A percentile compares a stretch with the other conserved stretches of the same genome.
phyloP scores from a whole-genome alignment of 2,797 vertebrate species.

The Crenichthys baileyi region DNA sequence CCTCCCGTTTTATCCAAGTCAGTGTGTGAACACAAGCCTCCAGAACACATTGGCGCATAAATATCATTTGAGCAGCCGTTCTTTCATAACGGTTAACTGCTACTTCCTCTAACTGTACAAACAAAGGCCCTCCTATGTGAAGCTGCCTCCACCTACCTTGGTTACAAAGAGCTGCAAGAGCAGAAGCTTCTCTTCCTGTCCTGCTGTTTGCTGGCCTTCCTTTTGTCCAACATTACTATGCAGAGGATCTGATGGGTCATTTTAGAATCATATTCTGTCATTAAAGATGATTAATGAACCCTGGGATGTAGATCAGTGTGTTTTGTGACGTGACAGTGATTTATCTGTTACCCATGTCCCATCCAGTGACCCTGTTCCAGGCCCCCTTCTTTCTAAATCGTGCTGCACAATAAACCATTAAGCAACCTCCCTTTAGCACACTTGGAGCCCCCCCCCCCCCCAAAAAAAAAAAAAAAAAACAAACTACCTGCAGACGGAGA shows the following conservation, averaged over 20 bases:
- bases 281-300: neutral
- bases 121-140: slow-evolving; percentile 32
- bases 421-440: neutral
- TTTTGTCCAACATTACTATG: slow-evolving; percentile 3
- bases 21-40: neutral
- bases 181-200: slow-evolving; percentile 3
- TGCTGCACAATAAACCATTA: slow-evolving; percentile 14
- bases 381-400: slow-evolving; percentile 3
- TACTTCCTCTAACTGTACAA: slow-evolving; percentile 15
- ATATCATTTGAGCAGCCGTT: neutral
- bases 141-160: slow-evolving; percentile 49
- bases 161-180: slow-evolving; percentile 8
- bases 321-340: neutral
- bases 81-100: slow-evolving; percentile 21
- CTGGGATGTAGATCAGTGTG: neutral
- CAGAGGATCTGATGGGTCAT: neutral
- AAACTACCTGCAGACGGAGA: neutral
- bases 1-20: neutral
- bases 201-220: slow-evolving; percentile 1
- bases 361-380: slow-evolving; percentile 1
- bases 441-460: neutral
- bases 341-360: neutral
- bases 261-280: neutral
- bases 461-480: too few species aligned
- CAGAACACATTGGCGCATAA: slow-evolving; percentile 13